Conservation (phyloP, 2,113 vertebrate species). For the Centrocercus urophasianus region DNA sequence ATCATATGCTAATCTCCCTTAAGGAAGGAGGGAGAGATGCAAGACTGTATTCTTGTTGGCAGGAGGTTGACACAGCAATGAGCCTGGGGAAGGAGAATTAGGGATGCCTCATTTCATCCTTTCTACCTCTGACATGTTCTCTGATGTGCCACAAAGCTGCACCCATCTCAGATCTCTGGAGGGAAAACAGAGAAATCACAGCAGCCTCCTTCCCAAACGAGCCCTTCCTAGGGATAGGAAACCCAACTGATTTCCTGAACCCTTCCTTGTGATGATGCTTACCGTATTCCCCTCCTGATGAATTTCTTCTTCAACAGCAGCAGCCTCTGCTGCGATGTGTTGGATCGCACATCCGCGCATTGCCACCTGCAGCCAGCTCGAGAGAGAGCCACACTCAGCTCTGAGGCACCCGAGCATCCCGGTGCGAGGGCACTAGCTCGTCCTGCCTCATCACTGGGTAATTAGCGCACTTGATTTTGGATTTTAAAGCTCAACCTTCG, state of each 20-base stretch:
- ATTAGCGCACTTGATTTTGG: not conserved
- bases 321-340: not conserved
- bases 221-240: not conserved
- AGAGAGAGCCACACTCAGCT: not conserved
- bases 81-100: not conserved
- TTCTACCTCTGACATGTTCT: not conserved
- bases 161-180: not conserved
- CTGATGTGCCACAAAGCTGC: not conserved
- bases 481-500: not conserved
- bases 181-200: not conserved
- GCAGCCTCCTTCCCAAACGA: not conserved
- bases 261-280: not conserved
- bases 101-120: not conserved
- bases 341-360: not conserved
- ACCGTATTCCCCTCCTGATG: not conserved
- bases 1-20: not conserved
- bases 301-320: not conserved
- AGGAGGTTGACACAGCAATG: not conserved
- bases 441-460: fast-evolving
- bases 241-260: not conserved
- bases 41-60: not conserved
- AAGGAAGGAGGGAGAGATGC: not conserved
- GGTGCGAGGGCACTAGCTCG: fast-evolving
- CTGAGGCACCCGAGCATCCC: not conserved
- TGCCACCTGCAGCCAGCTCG: conserved; percentile 62